Base-by-base conservation (phyloP, 1,140 invertebrate species). In the Sinonovacula constricta region DNA sequence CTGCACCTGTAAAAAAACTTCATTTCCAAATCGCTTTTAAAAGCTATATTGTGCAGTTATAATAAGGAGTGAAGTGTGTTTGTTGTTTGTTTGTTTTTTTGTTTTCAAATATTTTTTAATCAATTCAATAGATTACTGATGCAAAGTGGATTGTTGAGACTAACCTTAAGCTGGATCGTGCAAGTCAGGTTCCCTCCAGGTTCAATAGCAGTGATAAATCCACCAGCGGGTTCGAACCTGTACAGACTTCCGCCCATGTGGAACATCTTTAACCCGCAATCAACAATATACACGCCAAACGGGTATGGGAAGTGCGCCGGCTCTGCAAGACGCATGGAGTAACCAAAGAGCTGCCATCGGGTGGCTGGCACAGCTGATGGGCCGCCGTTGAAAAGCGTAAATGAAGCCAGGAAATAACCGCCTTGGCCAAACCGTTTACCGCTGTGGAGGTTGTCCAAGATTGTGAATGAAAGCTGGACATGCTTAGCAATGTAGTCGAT, bases 211-310 rank as follows among this genome's bases (percentile, higher is more conserved):
- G n/a, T 33, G 51, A 77, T 67, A 15, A 26, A 7, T 7, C 33
- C 26, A 4, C 51, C 54, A 3, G 31, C 54, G 18, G 74, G 74
- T 33, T 57, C 39, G 28, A 77, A 77, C 30, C 36, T 67, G 28
- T 68, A 77, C 28, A 77, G 53, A 31, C 63, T 54, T 30, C 74
- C 74, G 18, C 57, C 65, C 14, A 77, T 65, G n/a, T 67, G 74
- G 28, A 49, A 60, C 4, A 77, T 1, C 33, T 68, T 77, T 0
- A 77, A 24, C 22, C 74, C 74, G 31, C 63, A 77, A 30, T n/a
- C n/a, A 22, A 24, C 31, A 0, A 77, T 28, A 56, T 77, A 28
- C 30, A 67, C 59, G 2, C 74, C 74, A 45, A 28, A 1, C 0
- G 51, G 62, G 39, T 77, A 77, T 7, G 74, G 74, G 33, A 34